These are phyloP conservation scores for Odocoileus hemionus DNA, from an alignment of 2,113 vertebrate species.

Conservation along the genomic window DNA sequence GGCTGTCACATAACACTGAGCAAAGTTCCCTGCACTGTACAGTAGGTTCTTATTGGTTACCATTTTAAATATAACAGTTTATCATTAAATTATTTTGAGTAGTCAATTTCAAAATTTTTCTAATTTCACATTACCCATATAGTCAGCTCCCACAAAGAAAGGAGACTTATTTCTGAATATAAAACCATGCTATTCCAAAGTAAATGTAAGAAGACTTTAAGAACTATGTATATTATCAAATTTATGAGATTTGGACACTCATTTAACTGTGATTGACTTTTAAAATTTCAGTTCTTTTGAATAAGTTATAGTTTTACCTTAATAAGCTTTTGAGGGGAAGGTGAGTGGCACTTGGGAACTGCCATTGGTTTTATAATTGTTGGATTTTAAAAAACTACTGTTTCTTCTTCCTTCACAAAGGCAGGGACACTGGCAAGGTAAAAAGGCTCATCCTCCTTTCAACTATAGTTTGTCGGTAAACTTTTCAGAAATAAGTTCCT, in stretches of 20 bases:
- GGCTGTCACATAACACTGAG: background rate
- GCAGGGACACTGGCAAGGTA: background rate
- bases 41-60: background rate
- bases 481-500: background rate
- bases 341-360: background rate
- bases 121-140: background rate
- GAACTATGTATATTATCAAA: background rate
- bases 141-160: background rate
- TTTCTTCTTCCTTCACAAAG: background rate
- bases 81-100: background rate
- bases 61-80: background rate
- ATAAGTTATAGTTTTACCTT: background rate
- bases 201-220: background rate
- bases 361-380: background rate
- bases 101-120: background rate
- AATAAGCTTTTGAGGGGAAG: background rate
- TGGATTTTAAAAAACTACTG: background rate
- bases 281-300: background rate
- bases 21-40: background rate
- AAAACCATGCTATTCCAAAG: background rate
- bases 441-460: background rate
- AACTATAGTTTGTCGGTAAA: background rate
- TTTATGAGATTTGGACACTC: background rate
- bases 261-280: background rate
- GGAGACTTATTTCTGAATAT: background rate